Evolutionary conservation across 2,797 vertebrate species (phyloP).

Genomic region (Phrynocephalus vlangalii): DNA sequence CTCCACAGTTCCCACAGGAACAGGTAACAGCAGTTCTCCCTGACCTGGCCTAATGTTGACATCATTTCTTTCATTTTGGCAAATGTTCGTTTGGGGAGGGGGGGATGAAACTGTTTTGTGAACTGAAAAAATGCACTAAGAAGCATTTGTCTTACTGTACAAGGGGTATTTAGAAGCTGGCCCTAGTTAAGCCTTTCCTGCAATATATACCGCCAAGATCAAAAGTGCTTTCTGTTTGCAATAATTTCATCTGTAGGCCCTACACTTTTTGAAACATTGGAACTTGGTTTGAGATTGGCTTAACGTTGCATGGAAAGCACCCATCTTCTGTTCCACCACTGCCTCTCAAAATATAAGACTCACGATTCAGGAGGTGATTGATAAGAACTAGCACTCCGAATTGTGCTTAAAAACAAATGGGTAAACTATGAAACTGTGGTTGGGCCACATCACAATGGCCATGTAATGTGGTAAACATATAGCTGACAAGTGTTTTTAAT

Average conservation of each 20-base stretch:
- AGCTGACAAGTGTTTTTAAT: too few relatives aligned
- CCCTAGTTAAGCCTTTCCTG: background rate
- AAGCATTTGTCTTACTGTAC: too few relatives aligned
- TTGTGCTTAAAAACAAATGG: background rate
- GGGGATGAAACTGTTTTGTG: background rate
- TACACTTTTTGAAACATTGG: background rate
- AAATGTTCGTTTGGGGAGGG: background rate
- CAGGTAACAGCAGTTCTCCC: background rate
- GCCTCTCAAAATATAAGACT: background rate
- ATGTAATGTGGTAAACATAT: too few relatives aligned
- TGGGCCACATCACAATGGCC: too few relatives aligned
- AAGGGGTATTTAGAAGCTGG: background rate
- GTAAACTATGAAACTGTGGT: background rate
- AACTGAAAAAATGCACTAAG: background rate
- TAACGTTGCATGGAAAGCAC: background rate
- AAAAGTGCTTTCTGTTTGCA: background rate
- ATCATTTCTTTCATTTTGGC: background rate
- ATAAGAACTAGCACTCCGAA: background rate
- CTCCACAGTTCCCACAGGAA: background rate
- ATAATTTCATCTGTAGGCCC: background rate
- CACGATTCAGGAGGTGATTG: background rate
- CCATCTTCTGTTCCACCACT: background rate
- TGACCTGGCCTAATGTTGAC: background rate
- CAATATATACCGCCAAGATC: background rate
- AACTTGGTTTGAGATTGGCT: background rate